Evolutionary conservation across 2,797 vertebrate genomes (phyloP).

Genomic region (Ceyx erithaca): DNA sequence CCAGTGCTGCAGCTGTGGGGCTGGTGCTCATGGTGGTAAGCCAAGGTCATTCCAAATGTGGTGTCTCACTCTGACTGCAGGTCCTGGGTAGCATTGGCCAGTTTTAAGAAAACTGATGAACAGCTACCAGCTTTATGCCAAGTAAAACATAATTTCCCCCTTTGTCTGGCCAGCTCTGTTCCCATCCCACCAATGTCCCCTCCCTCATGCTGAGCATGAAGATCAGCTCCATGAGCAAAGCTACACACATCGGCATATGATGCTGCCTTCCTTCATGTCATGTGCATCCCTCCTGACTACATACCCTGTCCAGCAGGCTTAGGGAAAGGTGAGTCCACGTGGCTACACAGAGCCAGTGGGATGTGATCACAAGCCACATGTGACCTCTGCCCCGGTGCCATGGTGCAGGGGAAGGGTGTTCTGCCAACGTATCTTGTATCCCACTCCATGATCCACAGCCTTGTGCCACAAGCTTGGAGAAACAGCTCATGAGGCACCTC

Average conservation of each 20-base stretch:
- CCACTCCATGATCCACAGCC: accelerated
- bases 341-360: background rate
- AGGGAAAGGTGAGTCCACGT: background rate
- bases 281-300: background rate
- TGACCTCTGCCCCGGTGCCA: background rate
- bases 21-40: background rate
- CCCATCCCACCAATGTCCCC: accelerated
- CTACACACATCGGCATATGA: accelerated
- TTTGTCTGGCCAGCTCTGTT: background rate
- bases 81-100: background rate
- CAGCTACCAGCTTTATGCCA: background rate
- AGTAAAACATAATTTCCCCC: background rate
- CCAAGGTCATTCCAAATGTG: background rate
- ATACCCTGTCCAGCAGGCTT: background rate
- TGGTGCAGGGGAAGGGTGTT: accelerated
- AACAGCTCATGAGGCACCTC: accelerated
- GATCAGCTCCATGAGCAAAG: background rate
- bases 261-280: background rate
- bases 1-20: background rate
- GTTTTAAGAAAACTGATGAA: background rate
- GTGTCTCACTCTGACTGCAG: background rate
- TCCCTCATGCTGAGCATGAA: background rate
- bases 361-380: background rate
- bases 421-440: accelerated
- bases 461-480: accelerated